phyloP scores from a whole-genome alignment of 2,113 vertebrate genomes.

The Propithecus coquereli region DNA sequence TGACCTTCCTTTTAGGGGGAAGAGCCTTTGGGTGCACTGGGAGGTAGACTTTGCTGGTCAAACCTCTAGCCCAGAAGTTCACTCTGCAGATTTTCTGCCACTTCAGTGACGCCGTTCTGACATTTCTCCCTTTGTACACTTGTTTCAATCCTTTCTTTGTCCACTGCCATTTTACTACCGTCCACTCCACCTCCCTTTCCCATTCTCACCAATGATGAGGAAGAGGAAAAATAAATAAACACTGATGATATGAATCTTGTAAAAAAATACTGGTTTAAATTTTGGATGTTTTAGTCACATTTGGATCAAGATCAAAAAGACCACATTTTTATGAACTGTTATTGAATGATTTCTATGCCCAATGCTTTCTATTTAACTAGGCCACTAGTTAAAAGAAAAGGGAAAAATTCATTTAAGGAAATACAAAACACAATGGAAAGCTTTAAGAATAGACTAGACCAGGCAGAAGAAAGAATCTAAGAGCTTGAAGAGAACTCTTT shows the following conservation, averaged over 20 bases:
- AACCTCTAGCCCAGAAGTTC: not conserved
- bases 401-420: too few species aligned
- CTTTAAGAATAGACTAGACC: too few species aligned
- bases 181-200: not conserved
- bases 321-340: not conserved
- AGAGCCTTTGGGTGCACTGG: not conserved
- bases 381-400: not conserved
- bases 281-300: slow-evolving; percentile 11
- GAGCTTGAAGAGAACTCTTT: too few species aligned
- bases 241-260: not conserved
- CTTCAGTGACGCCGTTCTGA: not conserved
- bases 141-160: not conserved
- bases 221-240: not conserved
- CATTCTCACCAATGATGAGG: not conserved
- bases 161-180: not conserved
- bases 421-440: too few species aligned
- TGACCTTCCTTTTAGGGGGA: not conserved
- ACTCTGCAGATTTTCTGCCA: not conserved
- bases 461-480: too few species aligned
- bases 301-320: not conserved
- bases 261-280: not conserved
- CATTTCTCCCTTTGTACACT: not conserved
- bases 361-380: not conserved
- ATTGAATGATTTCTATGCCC: not conserved
- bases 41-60: not conserved